These are phyloP conservation scores for Hemibagrus guttatus DNA, from an alignment of 2,797 vertebrate genomes.

Conservation along the genomic window DNA sequence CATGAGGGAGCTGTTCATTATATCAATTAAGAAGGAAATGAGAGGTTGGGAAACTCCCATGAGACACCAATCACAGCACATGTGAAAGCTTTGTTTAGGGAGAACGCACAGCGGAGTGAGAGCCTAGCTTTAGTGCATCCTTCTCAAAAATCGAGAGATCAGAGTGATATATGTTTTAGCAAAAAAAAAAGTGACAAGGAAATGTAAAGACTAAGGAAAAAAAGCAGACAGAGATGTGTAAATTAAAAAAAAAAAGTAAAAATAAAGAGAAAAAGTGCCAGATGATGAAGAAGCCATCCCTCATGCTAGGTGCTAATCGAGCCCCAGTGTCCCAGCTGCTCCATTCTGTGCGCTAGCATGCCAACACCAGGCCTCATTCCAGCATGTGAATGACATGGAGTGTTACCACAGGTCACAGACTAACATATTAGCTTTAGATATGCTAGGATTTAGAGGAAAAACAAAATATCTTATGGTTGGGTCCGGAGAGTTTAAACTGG, in stretches of 20 bases:
- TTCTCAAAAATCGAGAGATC: background rate
- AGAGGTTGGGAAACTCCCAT: constrained; percentile 72
- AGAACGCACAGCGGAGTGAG: constrained; percentile 47
- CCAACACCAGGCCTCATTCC: constrained; percentile 48
- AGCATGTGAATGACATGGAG: constrained; percentile 55
- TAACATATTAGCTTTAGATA: constrained; percentile 52
- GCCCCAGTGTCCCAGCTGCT: constrained; percentile 69
- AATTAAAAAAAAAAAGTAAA: background rate
- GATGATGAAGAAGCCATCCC: constrained; percentile 57
- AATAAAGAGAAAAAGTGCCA: constrained; percentile 45
- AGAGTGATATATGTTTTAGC: too few species aligned
- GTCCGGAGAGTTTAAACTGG: background rate
- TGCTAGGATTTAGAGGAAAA: constrained; percentile 7
- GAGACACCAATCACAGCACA: constrained; percentile 70
- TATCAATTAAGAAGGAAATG: constrained; percentile 79
- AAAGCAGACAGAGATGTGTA: background rate
- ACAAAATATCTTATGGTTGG: background rate
- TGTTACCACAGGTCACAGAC: constrained; percentile 51
- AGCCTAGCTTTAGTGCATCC: background rate
- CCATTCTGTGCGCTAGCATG: constrained; percentile 51
- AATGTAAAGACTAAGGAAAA: background rate
- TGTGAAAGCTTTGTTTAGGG: constrained; percentile 65
- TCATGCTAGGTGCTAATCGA: constrained; percentile 73
- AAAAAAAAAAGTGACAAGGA: background rate
- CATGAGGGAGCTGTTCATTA: constrained; percentile 73